Conservation (phyloP, 2,797 vertebrate species). For the Spinibarbus caldwelli region DNA sequence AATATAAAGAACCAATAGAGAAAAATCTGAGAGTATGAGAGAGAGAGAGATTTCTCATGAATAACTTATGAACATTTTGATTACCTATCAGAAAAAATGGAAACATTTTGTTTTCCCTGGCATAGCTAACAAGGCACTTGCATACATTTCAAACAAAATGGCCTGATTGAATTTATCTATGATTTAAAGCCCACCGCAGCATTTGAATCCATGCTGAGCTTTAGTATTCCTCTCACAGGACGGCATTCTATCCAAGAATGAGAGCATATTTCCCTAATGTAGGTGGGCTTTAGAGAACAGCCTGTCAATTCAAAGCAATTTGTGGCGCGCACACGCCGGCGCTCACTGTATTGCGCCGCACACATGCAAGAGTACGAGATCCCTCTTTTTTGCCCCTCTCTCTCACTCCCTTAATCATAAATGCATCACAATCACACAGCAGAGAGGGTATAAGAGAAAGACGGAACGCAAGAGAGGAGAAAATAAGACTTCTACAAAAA, state of each 20-base stretch:
- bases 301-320: conserved; percentile 63
- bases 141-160: conserved; percentile 70
- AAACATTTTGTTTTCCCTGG: conserved; percentile 67
- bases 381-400: conserved; percentile 20
- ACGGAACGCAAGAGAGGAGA: conserved; percentile 22
- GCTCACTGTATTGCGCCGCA: conserved; percentile 35
- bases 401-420: conserved; percentile 42
- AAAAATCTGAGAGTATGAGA: conserved; percentile 18
- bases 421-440: conserved; percentile 38
- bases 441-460: conserved; percentile 20
- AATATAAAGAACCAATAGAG: not conserved
- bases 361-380: conserved; percentile 50
- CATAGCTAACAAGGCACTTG: conserved; percentile 66
- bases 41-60: conserved; percentile 63
- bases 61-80: conserved; percentile 71
- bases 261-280: conserved; percentile 59
- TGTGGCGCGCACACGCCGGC: conserved; percentile 48
- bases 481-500: conserved; percentile 58
- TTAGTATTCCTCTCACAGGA: conserved; percentile 72
- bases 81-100: conserved; percentile 64
- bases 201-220: conserved; percentile 71
- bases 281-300: conserved; percentile 67
- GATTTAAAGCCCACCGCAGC: conserved; percentile 67
- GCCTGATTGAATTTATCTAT: conserved; percentile 75
- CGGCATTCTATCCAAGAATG: conserved; percentile 61